phyloP scores from a whole-genome alignment of 2,888 invertebrate genomes.

The Liopterus haemorrhoidalis region DNA sequence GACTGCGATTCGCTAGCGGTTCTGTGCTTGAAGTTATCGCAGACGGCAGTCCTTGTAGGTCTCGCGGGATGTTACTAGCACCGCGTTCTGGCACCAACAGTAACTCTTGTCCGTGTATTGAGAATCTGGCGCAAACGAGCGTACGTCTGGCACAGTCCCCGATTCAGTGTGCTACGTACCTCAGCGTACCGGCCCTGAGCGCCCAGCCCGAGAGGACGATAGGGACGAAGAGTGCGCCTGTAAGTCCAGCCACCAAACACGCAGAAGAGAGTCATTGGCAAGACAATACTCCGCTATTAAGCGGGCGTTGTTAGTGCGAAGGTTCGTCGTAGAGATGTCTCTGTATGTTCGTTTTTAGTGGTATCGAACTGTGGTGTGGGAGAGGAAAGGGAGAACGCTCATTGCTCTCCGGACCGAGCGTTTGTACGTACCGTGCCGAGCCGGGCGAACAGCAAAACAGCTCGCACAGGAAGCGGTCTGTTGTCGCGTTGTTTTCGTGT shows the following conservation, averaged over 20 bases:
- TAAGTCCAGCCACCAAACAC: conserved; percentile 13
- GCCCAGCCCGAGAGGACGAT: no score
- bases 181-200: conserved; percentile 17
- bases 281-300: conserved; percentile 17
- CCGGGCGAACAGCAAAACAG: no score
- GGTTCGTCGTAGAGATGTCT: no score
- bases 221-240: conserved; percentile 14
- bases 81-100: conserved; percentile 49
- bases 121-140: conserved; percentile 47
- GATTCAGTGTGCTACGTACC: conserved; percentile 11
- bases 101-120: conserved; percentile 69
- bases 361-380: no score
- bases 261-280: conserved; percentile 14
- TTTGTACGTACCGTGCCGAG: no score
- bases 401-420: no score
- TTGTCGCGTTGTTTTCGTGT: no score
- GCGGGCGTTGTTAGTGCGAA: no score
- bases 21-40: conserved; percentile 51
- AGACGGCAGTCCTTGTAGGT: conserved; percentile 52
- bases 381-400: no score
- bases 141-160: conserved; percentile 39
- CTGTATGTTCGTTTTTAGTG: no score
- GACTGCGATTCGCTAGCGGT: conserved; percentile 70
- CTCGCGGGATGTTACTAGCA: conserved; percentile 46
- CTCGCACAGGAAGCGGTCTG: no score